Evolutionary conservation across 2,113 vertebrate genomes (phyloP).

Genomic region (Typhlomys cinereus): DNA sequence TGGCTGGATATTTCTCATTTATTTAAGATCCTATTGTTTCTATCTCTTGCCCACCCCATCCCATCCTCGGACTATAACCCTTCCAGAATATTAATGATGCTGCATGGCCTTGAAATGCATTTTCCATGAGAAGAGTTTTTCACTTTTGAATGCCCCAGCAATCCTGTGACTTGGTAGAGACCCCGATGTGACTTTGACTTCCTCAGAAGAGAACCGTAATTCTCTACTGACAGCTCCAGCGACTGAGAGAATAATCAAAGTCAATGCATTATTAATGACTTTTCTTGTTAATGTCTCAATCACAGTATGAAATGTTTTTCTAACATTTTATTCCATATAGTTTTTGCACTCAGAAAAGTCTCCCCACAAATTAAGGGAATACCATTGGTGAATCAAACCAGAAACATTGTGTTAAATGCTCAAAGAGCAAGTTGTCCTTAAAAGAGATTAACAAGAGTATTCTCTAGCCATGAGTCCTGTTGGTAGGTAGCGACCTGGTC

Average conservation of each 20-base stretch:
- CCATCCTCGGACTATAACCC: conserved; percentile 11
- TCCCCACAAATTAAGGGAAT: conserved; percentile 63
- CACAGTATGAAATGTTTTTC: conserved; percentile 60
- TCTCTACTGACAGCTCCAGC: conserved; percentile 71
- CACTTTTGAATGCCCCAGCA: conserved; percentile 59
- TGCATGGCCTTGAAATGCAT: conserved; percentile 38
- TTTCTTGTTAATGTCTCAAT: conserved; percentile 72
- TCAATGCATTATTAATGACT: conserved; percentile 75
- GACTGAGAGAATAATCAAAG: conserved; percentile 73
- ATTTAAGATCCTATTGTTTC: conserved; percentile 52
- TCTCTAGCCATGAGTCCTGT: not conserved
- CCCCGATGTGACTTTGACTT: conserved; percentile 68
- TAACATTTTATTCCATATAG: conserved; percentile 69
- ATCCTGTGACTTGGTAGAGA: conserved; percentile 50
- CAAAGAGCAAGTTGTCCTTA: conserved; percentile 54
- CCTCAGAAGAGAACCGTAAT: conserved; percentile 72
- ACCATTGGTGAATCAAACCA: conserved; percentile 54
- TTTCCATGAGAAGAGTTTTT: conserved; percentile 64
- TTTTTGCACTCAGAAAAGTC: conserved; percentile 61
- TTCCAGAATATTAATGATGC: conserved; percentile 61
- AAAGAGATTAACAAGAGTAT: conserved; percentile 20
- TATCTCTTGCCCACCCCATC: not conserved
- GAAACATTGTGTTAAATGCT: conserved; percentile 26
- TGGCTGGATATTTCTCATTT: conserved; percentile 52
- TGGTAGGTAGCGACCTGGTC: not conserved